Evolutionary conservation across 2,888 invertebrate genomes (phyloP).

Genomic region (Panopea generosa): DNA sequence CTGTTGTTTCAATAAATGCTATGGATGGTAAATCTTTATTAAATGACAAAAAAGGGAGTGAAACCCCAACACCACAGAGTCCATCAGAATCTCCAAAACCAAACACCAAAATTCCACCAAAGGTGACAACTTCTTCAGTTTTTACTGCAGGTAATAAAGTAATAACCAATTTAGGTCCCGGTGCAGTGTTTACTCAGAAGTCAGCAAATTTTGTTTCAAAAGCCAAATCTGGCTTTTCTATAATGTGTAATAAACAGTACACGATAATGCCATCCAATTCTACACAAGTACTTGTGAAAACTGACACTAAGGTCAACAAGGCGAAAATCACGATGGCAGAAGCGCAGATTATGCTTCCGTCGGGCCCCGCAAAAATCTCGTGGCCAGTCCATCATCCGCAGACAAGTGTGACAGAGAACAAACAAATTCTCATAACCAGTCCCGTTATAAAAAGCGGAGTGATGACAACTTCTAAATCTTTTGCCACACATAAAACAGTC

Average conservation of each 20-base stretch:
- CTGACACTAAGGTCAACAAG: slow-evolving; percentile 43
- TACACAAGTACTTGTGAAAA: slow-evolving; percentile 40
- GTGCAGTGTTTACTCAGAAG: slow-evolving; percentile 19
- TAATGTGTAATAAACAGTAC: slow-evolving; percentile 49
- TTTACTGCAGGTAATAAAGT: slow-evolving; percentile 37
- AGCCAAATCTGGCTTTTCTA: slow-evolving; percentile 13
- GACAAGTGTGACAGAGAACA: slow-evolving; percentile 29
- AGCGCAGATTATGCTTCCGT: slow-evolving; percentile 60
- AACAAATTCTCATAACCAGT: slow-evolving; percentile 49
- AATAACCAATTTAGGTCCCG: slow-evolving; percentile 21
- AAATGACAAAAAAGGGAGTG: slow-evolving; percentile 5
- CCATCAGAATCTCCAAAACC: not conserved
- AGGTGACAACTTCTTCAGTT: slow-evolving; percentile 6
- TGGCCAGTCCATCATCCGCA: slow-evolving; percentile 51
- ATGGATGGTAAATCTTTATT: slow-evolving; percentile 28
- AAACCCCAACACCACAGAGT: not conserved
- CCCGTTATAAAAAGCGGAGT: slow-evolving; percentile 19
- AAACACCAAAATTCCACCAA: too few relatives aligned
- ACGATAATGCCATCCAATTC: slow-evolving; percentile 41
- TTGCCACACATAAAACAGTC: not conserved
- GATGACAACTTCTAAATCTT: not conserved
- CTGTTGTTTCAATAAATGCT: slow-evolving; percentile 41
- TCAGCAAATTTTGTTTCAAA: slow-evolving; percentile 15
- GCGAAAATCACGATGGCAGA: slow-evolving; percentile 60
- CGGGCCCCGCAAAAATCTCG: slow-evolving; percentile 58